Percentiles rank a stretch among this genome's conserved stretches.
These are phyloP conservation scores for Sinocyclocheilus anophthalmus DNA, from an alignment of 2,113 vertebrate genomes.

Conservation along the genomic window DNA sequence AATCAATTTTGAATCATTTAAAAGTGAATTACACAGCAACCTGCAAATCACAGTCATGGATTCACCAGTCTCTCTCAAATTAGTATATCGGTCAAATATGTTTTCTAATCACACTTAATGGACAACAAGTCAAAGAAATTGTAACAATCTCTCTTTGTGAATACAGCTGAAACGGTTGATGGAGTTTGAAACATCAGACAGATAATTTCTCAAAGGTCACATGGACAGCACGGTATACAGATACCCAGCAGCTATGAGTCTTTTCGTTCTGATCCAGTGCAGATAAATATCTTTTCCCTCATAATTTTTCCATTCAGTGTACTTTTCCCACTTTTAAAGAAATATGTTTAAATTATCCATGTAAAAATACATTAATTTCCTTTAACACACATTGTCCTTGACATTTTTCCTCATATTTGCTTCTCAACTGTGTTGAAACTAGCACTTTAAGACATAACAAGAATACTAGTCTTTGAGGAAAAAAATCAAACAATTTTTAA, in stretches of 20 bases:
- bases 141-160: background rate
- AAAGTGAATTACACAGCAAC: constrained; percentile 21
- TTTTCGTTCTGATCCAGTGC: constrained; percentile 18
- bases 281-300: background rate
- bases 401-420: background rate
- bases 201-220: constrained; percentile 32
- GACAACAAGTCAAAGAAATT: background rate
- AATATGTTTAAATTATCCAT: constrained; percentile 18
- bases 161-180: constrained; percentile 14
- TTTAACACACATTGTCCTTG: constrained; percentile 10
- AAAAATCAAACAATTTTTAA: background rate
- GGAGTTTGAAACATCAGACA: constrained; percentile 8
- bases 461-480: background rate
- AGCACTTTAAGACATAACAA: background rate
- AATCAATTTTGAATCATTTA: background rate
- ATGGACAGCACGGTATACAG: constrained; percentile 31
- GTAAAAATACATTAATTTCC: background rate
- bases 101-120: constrained; percentile 1
- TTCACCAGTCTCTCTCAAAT: background rate
- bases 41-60: constrained; percentile 1
- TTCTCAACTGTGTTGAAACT: background rate
- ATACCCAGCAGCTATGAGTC: constrained; percentile 18
- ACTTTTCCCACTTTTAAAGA: background rate
- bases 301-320: constrained; percentile 22
- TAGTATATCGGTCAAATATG: constrained; percentile 27